Evolutionary conservation across 2,888 invertebrate species (phyloP).

Genomic region (Agrilus cyanescens): DNA sequence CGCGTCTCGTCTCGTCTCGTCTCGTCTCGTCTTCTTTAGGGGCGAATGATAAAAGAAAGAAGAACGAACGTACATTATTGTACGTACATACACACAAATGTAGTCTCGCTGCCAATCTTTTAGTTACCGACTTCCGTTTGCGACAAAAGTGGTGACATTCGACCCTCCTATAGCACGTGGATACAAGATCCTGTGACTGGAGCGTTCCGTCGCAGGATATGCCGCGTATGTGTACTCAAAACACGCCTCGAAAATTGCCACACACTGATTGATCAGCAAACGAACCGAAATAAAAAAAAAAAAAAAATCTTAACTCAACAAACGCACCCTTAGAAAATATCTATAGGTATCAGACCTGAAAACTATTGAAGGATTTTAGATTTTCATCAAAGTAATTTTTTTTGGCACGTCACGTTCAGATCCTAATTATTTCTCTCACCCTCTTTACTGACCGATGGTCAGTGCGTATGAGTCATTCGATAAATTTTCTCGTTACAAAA

Average conservation of each 20-base stretch:
- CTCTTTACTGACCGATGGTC: constrained; percentile 18
- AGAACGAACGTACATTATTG: too few species aligned
- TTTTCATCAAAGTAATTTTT: too few species aligned
- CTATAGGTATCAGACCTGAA: too few species aligned
- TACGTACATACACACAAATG: background rate
- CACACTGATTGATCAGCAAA: constrained; percentile 4
- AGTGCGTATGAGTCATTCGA: constrained; percentile 12
- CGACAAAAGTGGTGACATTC: constrained; percentile 29
- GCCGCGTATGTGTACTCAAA: constrained; percentile 2
- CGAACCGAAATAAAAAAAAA: constrained; percentile 13
- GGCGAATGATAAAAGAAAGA: too few species aligned
- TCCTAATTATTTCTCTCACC: constrained; percentile 11
- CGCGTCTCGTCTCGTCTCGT: too few species aligned
- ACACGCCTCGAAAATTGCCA: background rate
- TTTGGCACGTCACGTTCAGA: constrained; percentile 1
- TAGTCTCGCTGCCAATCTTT: constrained; percentile 20
- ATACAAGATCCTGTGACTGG: constrained; percentile 12
- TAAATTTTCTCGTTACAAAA: too few species aligned
- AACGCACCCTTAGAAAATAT: too few species aligned
- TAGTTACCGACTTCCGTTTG: constrained; percentile 28
- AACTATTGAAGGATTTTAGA: too few species aligned
- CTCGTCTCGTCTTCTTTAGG: too few species aligned
- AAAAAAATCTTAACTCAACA: too few species aligned
- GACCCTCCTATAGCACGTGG: constrained; percentile 31
- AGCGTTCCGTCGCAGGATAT: constrained; percentile 9